These are phyloP conservation scores for Drosophila tripunctata DNA, from an alignment of 2,888 invertebrate genomes.

Conservation along the genomic window DNA sequence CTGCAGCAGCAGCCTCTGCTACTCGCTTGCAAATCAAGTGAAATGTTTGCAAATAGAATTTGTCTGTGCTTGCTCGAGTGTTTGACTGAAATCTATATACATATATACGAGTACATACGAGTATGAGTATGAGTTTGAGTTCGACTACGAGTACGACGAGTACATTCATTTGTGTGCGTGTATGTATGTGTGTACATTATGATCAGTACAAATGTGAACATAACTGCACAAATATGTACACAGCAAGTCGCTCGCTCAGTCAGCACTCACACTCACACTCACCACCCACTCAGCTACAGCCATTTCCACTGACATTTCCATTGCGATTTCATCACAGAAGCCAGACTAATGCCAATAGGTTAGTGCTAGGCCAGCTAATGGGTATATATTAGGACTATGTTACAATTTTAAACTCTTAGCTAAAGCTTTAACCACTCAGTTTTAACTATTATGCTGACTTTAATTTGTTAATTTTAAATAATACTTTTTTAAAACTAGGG, in stretches of 20 bases:
- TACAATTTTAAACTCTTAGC: background rate
- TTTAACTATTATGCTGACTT: too few relatives aligned
- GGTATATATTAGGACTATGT: slow-evolving; percentile 2
- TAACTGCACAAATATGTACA: slow-evolving; percentile 83
- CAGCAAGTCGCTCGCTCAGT: slow-evolving; percentile 73
- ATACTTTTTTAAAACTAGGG: slow-evolving; percentile 9
- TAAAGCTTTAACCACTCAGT: background rate
- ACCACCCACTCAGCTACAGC: background rate
- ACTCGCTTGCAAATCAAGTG: slow-evolving; percentile 83
- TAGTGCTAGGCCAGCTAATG: background rate
- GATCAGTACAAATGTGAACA: slow-evolving; percentile 84
- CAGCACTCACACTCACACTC: slow-evolving; percentile 22
- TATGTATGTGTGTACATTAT: slow-evolving; percentile 78
- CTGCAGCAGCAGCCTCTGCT: slow-evolving; percentile 47
- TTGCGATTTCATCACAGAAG: background rate
- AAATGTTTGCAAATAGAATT: slow-evolving; percentile 84
- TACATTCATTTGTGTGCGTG: slow-evolving; percentile 27
- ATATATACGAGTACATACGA: slow-evolving; percentile 46
- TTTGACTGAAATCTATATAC: slow-evolving; percentile 81
- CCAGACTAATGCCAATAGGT: background rate
- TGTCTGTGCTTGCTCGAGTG: slow-evolving; percentile 83
- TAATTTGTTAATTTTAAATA: background rate
- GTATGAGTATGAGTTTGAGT: slow-evolving; percentile 19
- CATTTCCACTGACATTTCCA: background rate
- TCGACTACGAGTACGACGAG: slow-evolving; percentile 14